Evolutionary conservation across 2,113 vertebrate species (phyloP).

Genomic region (Rhinichthys klamathensis): DNA sequence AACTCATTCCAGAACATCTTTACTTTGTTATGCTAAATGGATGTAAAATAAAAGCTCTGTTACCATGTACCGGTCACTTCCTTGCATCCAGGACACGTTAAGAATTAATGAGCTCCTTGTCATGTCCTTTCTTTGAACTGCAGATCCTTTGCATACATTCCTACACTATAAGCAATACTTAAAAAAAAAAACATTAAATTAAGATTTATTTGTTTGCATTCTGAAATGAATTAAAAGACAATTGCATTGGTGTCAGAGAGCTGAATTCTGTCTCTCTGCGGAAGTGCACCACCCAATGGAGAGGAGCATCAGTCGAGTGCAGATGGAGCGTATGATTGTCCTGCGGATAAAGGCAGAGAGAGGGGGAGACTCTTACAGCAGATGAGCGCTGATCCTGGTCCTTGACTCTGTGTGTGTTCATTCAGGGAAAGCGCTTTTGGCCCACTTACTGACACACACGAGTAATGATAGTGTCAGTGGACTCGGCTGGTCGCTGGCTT

Average conservation of each 20-base stretch:
- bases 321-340: slow-evolving; percentile 29
- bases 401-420: slow-evolving; percentile 39
- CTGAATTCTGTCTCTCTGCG: slow-evolving; percentile 14
- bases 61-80: neutral
- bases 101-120: slow-evolving; percentile 12
- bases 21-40: neutral
- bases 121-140: slow-evolving; percentile 14
- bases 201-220: neutral
- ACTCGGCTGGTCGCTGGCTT: slow-evolving; percentile 24
- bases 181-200: no score
- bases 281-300: slow-evolving; percentile 50
- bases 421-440: slow-evolving; percentile 28
- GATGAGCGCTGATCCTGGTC: slow-evolving; percentile 30
- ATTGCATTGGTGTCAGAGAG: neutral
- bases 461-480: slow-evolving; percentile 41
- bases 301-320: slow-evolving; percentile 10
- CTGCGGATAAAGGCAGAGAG: slow-evolving; percentile 3
- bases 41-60: slow-evolving; percentile 18
- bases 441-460: slow-evolving; percentile 10
- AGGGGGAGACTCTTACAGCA: slow-evolving; percentile 17
- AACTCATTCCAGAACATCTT: slow-evolving; percentile 15
- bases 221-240: neutral
- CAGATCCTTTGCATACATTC: slow-evolving; percentile 7
- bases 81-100: neutral
- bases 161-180: neutral